These are phyloP conservation scores for Drosophila neotestacea DNA, from an alignment of 2,888 invertebrate genomes.

Conservation along the genomic window DNA sequence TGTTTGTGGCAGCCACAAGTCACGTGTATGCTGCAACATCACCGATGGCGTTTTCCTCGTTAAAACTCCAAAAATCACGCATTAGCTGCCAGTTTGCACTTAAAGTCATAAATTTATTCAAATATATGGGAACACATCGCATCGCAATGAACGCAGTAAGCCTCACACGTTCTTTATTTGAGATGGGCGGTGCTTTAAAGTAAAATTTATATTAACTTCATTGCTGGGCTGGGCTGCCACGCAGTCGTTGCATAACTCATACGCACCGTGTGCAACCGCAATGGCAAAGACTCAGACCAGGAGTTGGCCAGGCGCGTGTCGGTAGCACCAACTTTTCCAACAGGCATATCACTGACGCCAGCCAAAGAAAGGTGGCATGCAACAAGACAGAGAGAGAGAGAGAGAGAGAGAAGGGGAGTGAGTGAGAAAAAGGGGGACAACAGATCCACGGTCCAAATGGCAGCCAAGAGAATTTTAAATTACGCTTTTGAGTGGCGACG, in stretches of 20 bases:
- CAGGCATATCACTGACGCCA: slow-evolving; percentile 68
- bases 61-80: slow-evolving; percentile 69
- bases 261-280: slow-evolving; percentile 73
- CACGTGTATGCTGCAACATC: slow-evolving; percentile 34
- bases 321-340: slow-evolving; percentile 39
- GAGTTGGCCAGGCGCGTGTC: slow-evolving; percentile 30
- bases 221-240: slow-evolving; percentile 57
- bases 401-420: neutral
- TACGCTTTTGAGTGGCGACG: slow-evolving; percentile 77
- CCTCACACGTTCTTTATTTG: slow-evolving; percentile 50
- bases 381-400: neutral
- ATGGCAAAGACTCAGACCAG: slow-evolving; percentile 44
- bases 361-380: slow-evolving; percentile 57
- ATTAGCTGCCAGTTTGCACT: slow-evolving; percentile 78
- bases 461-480: slow-evolving; percentile 80
- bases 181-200: slow-evolving; percentile 56
- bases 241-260: slow-evolving; percentile 74
- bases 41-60: slow-evolving; percentile 34
- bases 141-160: slow-evolving; percentile 39
- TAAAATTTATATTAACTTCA: slow-evolving; percentile 78
- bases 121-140: slow-evolving; percentile 54
- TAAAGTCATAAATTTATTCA: slow-evolving; percentile 80
- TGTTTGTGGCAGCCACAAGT: slow-evolving; percentile 17
- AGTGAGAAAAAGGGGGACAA: neutral
- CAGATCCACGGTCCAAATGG: slow-evolving; percentile 63